These are phyloP conservation scores for Podarcis muralis DNA, from an alignment of 2,113 vertebrate genomes.

Conservation along the genomic window DNA sequence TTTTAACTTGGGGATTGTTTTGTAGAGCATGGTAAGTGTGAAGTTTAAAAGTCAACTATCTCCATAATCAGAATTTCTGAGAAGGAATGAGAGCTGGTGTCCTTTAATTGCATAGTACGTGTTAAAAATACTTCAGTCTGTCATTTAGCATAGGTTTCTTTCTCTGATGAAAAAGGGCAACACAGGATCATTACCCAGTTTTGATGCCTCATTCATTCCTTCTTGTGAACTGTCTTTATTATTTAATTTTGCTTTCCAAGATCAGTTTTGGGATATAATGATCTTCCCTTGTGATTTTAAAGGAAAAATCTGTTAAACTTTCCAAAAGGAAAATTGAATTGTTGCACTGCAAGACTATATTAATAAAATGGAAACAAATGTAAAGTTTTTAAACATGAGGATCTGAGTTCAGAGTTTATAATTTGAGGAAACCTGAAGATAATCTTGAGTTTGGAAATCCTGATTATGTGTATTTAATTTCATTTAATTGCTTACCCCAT, in stretches of 20 bases:
- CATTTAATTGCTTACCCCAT: constrained; percentile 26
- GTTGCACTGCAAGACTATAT: background rate
- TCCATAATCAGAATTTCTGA: constrained; percentile 66
- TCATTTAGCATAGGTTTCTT: constrained; percentile 56
- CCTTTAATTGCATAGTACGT: constrained; percentile 43
- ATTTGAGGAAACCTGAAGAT: background rate
- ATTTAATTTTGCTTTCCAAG: constrained; percentile 54
- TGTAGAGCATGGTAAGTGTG: constrained; percentile 50
- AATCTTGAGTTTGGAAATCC: background rate
- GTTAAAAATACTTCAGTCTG: constrained; percentile 54
- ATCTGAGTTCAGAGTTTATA: background rate
- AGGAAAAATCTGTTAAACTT: background rate
- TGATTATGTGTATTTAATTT: constrained; percentile 9
- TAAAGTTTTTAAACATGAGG: background rate
- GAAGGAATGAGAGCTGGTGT: constrained; percentile 63
- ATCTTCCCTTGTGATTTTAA: background rate
- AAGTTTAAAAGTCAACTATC: constrained; percentile 48
- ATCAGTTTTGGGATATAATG: background rate
- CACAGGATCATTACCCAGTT: constrained; percentile 43
- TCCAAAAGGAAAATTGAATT: background rate
- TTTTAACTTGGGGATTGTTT: constrained; percentile 70
- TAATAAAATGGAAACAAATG: background rate
- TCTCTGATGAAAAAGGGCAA: constrained; percentile 25
- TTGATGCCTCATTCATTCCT: constrained; percentile 53
- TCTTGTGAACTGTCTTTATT: constrained; percentile 47